Evolutionary conservation across 2,113 vertebrate genomes (phyloP).

Genomic region (Gracilinanus agilis): DNA sequence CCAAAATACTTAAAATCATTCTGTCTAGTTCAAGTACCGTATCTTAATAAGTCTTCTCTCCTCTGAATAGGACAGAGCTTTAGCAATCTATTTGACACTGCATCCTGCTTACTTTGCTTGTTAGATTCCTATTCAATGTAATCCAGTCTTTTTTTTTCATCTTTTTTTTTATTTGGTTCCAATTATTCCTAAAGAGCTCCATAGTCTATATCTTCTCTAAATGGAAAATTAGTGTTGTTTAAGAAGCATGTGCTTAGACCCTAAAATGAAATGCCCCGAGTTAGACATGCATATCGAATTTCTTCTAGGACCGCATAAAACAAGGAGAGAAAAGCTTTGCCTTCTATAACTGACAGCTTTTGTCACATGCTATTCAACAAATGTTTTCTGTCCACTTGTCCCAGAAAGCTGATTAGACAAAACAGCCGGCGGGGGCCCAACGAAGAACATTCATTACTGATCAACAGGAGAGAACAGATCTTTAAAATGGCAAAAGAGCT

Average conservation of each 20-base stretch:
- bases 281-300: constrained; percentile 73
- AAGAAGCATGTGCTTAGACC: constrained; percentile 47
- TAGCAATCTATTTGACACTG: constrained; percentile 37
- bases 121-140: constrained; percentile 47
- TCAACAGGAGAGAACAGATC: constrained; percentile 37
- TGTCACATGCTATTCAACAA: constrained; percentile 64
- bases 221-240: constrained; percentile 76
- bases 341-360: constrained; percentile 57
- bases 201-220: constrained; percentile 58
- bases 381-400: constrained; percentile 68
- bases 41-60: not conserved
- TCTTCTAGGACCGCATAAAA: constrained; percentile 47
- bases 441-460: constrained; percentile 56
- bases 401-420: constrained; percentile 59
- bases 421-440: constrained; percentile 50
- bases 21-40: not conserved
- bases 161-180: too few species aligned
- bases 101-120: constrained; percentile 5
- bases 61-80: constrained; percentile 17
- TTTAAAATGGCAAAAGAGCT: constrained; percentile 35
- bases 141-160: constrained; percentile 47
- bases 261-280: constrained; percentile 60
- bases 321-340: constrained; percentile 55
- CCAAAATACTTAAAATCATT: not conserved
- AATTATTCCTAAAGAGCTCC: constrained; percentile 41